A percentile compares a stretch with the other conserved stretches of the same genome.
phyloP scores from a whole-genome alignment of 2,797 vertebrate species.

The Masticophis lateralis region DNA sequence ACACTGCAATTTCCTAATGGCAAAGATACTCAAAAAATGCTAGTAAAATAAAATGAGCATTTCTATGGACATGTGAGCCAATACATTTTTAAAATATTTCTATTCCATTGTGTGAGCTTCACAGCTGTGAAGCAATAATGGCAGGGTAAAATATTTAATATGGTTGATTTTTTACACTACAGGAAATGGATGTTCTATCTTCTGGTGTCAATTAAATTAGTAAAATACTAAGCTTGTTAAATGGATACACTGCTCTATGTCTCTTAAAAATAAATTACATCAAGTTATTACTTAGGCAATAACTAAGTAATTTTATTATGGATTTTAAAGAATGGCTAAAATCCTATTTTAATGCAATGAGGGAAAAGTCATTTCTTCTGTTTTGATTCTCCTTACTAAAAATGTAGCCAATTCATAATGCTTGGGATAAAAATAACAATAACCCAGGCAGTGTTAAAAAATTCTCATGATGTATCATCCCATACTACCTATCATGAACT shows the following conservation, averaged over 20 bases:
- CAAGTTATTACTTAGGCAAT: neutral
- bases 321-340: neutral
- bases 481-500: neutral
- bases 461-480: neutral
- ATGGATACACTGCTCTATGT: neutral
- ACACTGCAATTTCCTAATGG: conserved; percentile 24
- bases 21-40: conserved; percentile 13
- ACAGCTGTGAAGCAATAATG: conserved; percentile 44
- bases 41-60: neutral
- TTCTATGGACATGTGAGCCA: conserved; percentile 35
- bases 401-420: neutral
- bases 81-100: conserved; percentile 51
- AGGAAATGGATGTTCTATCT: conserved; percentile 17
- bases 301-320: neutral
- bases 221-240: conserved; percentile 36
- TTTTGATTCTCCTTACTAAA: neutral
- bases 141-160: conserved; percentile 54
- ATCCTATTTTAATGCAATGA: neutral
- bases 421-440: neutral
- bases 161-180: conserved; percentile 25
- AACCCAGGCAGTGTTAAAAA: neutral
- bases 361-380: neutral
- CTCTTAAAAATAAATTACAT: neutral
- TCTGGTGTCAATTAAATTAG: neutral
- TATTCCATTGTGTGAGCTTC: conserved; percentile 11